These are phyloP conservation scores for Paramisgurnus dabryanus DNA, from an alignment of 2,113 vertebrate genomes.

Conservation along the genomic window DNA sequence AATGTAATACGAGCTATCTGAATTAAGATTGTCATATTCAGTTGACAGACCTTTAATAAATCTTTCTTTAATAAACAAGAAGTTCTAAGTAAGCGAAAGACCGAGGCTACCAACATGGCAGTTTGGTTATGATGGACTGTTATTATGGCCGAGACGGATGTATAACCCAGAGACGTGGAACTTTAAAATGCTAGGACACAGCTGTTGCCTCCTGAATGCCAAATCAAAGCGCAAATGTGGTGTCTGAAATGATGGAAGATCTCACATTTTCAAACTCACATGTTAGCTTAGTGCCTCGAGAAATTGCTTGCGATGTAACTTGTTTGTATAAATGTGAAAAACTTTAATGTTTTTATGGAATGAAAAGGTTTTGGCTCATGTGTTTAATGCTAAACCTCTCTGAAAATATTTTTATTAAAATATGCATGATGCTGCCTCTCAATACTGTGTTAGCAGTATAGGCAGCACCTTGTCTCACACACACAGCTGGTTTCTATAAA, in stretches of 20 bases:
- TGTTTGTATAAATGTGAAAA: too few species aligned
- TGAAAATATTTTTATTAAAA: too few species aligned
- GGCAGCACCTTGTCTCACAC: constrained; percentile 3
- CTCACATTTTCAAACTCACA: neutral
- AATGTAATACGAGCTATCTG: neutral
- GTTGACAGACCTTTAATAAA: too few species aligned
- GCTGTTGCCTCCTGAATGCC: neutral
- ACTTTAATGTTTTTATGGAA: too few species aligned
- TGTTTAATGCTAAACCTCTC: too few species aligned
- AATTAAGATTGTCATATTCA: neutral
- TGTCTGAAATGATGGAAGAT: constrained; percentile 10
- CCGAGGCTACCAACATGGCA: neutral
- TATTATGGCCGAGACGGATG: neutral
- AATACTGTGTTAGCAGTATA: constrained; percentile 30
- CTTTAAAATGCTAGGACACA: neutral
- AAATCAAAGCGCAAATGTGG: neutral
- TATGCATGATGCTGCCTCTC: neutral
- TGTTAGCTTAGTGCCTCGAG: constrained; percentile 1
- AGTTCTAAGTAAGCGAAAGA: neutral
- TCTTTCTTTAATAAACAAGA: too few species aligned
- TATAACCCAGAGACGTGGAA: neutral
- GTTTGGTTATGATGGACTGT: neutral
- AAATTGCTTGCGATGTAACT: too few species aligned
- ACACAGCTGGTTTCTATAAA: constrained; percentile 41
- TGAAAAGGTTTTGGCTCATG: too few species aligned